Evolutionary conservation across 2,113 vertebrate genomes (phyloP), one percentile per base, ranked within the genome.

Genomic region (Petrocephalus microphthalmus): DNA sequence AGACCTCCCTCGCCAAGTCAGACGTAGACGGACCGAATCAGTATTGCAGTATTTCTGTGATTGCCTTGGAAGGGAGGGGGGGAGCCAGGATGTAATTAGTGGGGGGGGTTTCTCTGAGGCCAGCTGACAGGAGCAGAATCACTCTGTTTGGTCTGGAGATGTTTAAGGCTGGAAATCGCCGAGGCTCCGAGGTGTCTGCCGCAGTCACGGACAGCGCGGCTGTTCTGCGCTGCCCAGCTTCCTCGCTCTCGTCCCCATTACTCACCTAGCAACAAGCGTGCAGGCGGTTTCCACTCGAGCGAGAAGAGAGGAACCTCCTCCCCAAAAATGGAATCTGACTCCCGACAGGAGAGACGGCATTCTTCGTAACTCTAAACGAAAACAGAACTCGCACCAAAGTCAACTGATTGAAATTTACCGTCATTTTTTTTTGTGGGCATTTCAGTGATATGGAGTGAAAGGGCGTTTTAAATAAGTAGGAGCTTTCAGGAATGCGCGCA

Each of bases 141-240:
- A 93, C 87, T 88, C 71, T 85, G 86, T 92, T 86, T 89, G 88
- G 90, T 94, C 92, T 93, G 88, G 92, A 93, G 92, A 90, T 91
- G 88, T 93, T 94, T 93, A 91, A 88, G 90, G 91, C 89, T 90
- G 89, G 89, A 93, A 94, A 93, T 93, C 91, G 91, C 2, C 83
- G 47, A 78, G 52, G 90, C 87, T 86, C 92, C 90, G 90, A 91
- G 89, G 90, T 89, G 89, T 91, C 90, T 89, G 89, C 89, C 33
- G 88, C 2, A 84, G 47, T 37, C 81, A 25, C 20, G 4, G 45
- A 51, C 13, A 45, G 22, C 5, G 5, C 5, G 37, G 85, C 87
- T 89, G 88, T 93, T 94, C 3, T 94, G 93, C 94, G 94, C 95
- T 92, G 93, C 93, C n/a, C 42, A 0, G n/a, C 25, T 67, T n/a